Percentiles rank a stretch among this genome's conserved stretches.
phyloP scores from a whole-genome alignment of 2,797 vertebrate species.

The Leptatherina wallacei region DNA sequence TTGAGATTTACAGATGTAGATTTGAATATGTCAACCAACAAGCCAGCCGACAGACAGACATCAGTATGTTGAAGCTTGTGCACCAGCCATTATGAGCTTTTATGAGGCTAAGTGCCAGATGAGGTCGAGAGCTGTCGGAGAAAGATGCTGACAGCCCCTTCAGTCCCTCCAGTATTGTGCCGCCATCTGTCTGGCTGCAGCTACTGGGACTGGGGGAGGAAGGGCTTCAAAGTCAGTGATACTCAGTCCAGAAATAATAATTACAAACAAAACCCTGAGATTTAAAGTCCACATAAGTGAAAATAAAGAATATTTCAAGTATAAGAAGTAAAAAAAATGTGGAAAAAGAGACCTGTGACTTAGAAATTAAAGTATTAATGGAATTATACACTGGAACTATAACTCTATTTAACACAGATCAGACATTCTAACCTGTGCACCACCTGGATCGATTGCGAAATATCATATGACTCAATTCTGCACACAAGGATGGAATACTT shows the following conservation, averaged over 20 bases:
- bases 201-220: conserved; percentile 31
- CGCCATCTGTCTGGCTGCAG: conserved; percentile 60
- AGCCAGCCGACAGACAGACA: background rate
- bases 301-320: background rate
- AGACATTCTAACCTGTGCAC: background rate
- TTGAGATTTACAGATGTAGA: background rate
- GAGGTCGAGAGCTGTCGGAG: conserved; percentile 43
- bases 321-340: background rate
- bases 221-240: background rate
- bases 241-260: conserved; percentile 11
- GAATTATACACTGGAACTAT: background rate
- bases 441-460: too few species aligned
- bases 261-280: background rate
- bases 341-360: background rate
- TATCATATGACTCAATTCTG: too few species aligned
- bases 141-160: conserved; percentile 30
- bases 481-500: too few species aligned
- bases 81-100: conserved; percentile 30
- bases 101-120: conserved; percentile 29
- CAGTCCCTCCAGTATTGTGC: conserved; percentile 44
- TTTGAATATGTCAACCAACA: background rate
- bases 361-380: background rate
- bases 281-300: background rate
- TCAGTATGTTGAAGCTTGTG: conserved; percentile 13
- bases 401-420: background rate